Evolutionary conservation across 2,888 invertebrate genomes (phyloP).

Genomic region (Stegophylla sp.): DNA sequence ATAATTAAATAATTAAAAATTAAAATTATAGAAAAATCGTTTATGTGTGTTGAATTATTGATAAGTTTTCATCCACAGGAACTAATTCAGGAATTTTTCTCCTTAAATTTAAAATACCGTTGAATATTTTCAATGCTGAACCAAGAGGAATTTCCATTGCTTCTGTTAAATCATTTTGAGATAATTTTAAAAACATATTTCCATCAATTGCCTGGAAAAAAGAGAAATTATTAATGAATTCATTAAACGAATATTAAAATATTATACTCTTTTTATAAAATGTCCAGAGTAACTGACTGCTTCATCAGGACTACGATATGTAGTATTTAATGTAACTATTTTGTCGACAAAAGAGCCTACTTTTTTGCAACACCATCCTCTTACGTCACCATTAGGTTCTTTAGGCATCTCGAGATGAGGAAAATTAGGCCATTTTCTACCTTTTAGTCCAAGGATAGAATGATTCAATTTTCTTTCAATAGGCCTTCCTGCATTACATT

Average conservation of each 20-base stretch:
- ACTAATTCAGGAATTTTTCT: conserved; percentile 63
- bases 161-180: conserved; percentile 80
- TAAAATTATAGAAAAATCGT: too few relatives aligned
- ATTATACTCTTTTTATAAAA: not conserved
- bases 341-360: not conserved
- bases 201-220: conserved; percentile 76
- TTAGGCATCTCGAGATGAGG: too few relatives aligned
- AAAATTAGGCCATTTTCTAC: too few relatives aligned
- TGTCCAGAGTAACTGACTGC: not conserved
- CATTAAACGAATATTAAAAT: not conserved
- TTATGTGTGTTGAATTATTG: too few relatives aligned
- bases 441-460: too few relatives aligned
- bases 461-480: too few relatives aligned
- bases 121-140: conserved; percentile 83
- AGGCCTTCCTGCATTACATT: too few relatives aligned
- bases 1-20: too few relatives aligned
- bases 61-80: not conserved
- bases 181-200: conserved; percentile 80
- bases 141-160: conserved; percentile 80
- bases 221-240: not conserved
- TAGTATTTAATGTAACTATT: not conserved
- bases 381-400: not conserved
- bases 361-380: not conserved
- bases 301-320: not conserved
- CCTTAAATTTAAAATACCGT: conserved; percentile 71